phyloP scores from a whole-genome alignment of 2,797 vertebrate species.

The Thamnophis elegans region DNA sequence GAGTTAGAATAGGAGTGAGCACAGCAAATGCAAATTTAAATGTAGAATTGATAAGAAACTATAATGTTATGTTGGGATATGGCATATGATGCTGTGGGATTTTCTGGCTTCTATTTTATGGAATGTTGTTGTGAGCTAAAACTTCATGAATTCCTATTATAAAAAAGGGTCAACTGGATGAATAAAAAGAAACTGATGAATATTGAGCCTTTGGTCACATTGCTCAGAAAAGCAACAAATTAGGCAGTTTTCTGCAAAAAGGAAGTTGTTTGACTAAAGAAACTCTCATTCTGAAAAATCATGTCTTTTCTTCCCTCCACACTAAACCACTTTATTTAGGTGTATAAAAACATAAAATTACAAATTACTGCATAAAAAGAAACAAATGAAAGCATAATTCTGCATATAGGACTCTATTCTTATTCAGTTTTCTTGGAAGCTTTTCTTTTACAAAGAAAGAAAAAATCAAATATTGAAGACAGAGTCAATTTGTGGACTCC shows the following conservation, averaged over 20 bases:
- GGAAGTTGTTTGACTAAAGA: neutral
- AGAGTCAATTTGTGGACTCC: neutral
- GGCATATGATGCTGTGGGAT: neutral
- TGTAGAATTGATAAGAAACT: neutral
- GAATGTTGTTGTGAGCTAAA: neutral
- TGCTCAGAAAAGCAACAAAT: neutral
- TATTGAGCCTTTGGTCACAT: too few species aligned
- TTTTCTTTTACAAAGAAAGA: neutral
- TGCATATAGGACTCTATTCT: neutral
- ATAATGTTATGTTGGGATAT: neutral
- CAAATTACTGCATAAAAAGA: neutral
- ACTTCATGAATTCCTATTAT: neutral
- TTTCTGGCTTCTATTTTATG: neutral
- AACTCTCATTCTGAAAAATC: neutral
- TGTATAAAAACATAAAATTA: neutral
- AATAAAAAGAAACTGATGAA: neutral
- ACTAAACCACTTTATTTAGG: neutral
- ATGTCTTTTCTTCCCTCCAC: neutral
- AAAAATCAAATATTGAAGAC: neutral
- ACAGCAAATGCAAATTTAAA: neutral
- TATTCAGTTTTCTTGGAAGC: neutral
- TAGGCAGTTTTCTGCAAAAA: neutral
- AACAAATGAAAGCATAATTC: neutral
- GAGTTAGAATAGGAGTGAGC: neutral
- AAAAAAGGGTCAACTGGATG: neutral